Base-by-base conservation (phyloP, 2,797 vertebrate genomes). In the Margarornis squamiger region DNA sequence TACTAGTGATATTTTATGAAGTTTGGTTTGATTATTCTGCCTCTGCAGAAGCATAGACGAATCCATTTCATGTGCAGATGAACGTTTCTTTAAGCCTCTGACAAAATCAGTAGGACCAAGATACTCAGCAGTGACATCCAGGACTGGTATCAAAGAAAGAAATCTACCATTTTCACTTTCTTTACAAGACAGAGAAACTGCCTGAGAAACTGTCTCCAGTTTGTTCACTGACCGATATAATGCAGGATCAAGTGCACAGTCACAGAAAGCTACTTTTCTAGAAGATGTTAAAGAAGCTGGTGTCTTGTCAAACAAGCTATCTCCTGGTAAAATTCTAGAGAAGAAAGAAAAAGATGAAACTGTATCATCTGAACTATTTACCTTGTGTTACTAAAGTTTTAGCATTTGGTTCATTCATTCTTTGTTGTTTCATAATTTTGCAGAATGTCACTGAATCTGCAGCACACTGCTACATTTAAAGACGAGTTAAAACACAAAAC, bases 121-220 rank as follows among this genome's bases (percentile, higher is more conserved):
- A 95, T 98, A 98, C 87, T 98, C 98, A 5, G 97, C 88, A 4
- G 98, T 99, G 86, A 99, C 96, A 52, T 99, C 99, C 82, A 98
- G 86, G 21, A 96, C 92, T 46, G 99, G 99, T 97, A 99, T 99
- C 95, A 99, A 91, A 72, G 96, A 96, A 46, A 96, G 95, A 74
- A 98, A 98, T 52, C 49, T 92, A 49, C 98, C 74, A 29, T 91
- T 97, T 88, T 95, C 90, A 20, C 96, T 92, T 74, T 95, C 97
- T 95, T 97, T 97, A 96, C 99, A 99, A 82, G 82, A n/a, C 57
- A 96, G 88, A 80, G 87, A 41, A 7, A 84, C 96, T 59, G 94
- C n/a, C 39, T 78, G 76, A 27, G 95, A 90, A 58, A 67, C 75
- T 39, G 74, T 49, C 17, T 78, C 92, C 41, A 97, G 84, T 91